A percentile compares a stretch with the other conserved stretches of the same genome.
phyloP scores from a whole-genome alignment of 1,140 invertebrate genomes.

The Vanessa atalanta region DNA sequence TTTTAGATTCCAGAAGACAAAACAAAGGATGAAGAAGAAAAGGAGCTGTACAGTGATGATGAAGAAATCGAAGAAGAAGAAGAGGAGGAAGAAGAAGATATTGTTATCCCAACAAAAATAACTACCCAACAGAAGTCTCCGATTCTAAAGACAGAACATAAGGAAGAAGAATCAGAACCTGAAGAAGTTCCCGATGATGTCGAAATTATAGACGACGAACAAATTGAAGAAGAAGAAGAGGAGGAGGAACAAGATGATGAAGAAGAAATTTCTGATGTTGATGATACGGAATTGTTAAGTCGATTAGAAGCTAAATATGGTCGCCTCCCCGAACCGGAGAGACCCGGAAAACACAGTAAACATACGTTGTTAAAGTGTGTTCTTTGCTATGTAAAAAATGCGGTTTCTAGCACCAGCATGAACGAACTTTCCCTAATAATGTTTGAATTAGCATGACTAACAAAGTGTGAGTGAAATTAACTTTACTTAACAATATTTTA shows the following conservation, averaged over 20 bases:
- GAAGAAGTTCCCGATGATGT: constrained; percentile 77
- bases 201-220: constrained; percentile 77
- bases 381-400: constrained; percentile 41
- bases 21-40: constrained; percentile 31
- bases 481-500: constrained; percentile 1
- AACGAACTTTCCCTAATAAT: constrained; percentile 57
- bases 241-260: constrained; percentile 80
- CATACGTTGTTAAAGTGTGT: constrained; percentile 60
- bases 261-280: constrained; percentile 83
- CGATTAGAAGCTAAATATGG: constrained; percentile 87
- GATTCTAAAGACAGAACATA: constrained; percentile 35
- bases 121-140: constrained; percentile 18
- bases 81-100: constrained; percentile 35
- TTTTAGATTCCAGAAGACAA: constrained; percentile 20
- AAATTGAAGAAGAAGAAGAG: constrained; percentile 74
- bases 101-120: constrained; percentile 27
- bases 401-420: constrained; percentile 47
- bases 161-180: constrained; percentile 49
- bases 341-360: constrained; percentile 80
- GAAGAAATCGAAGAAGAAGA: constrained; percentile 36
- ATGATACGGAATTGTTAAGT: constrained; percentile 84
- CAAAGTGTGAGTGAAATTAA: constrained; percentile 60
- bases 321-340: constrained; percentile 81
- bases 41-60: constrained; percentile 44
- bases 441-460: constrained; percentile 65